Evolutionary conservation across 1,140 invertebrate species (phyloP), one percentile per base, ranked within the genome.

Genomic region (Gonioctena quinquepunctata): DNA sequence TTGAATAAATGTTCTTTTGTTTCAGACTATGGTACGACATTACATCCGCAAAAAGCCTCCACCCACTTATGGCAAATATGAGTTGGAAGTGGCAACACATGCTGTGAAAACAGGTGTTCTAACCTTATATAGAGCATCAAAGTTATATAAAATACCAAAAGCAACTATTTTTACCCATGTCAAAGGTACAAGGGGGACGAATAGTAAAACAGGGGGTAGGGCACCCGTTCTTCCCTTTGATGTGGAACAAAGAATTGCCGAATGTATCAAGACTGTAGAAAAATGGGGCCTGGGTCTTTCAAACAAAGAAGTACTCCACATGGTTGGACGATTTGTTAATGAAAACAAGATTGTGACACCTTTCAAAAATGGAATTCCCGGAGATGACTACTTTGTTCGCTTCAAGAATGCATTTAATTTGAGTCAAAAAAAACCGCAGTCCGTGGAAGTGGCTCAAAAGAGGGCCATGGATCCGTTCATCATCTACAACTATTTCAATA

Each of bases 361-460:
- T 7, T 83, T 84, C 70, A 82, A 79, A 71, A 68, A 82, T 76
- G 77, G 73, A 6, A 72, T 60, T 49, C 83, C 83, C 18, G 81
- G 83, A 6, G 59, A 81, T 16, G 81, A 81, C 21, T 84, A 79
- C 80, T 83, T 83, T 68, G 3, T n/a, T n/a, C 21, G 52, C 11
- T 71, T 71, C 49, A 25, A 54, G 22, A 59, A 70, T 50, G 13
- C 52, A 16, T 42, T 71, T 27, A 33, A 70, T 22, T 64, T 60
- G 52, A 42, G 49, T 13, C 33, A 50, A 22, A 69, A 73, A 70
- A 75, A 75, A 52, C 68, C 62, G 7, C 71, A 66, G 68, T 26
- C 69, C 11, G 69, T 74, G 16, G 74, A 76, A 56, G 23, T 68
- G 7, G 65, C 72, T 27, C 25, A 69, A 49, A 67, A 68, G 49